Percentiles rank a stretch among this genome's conserved stretches.
These are phyloP conservation scores for Parascotia fuliginaria DNA, from an alignment of 2,888 invertebrate genomes.

Conservation along the genomic window DNA sequence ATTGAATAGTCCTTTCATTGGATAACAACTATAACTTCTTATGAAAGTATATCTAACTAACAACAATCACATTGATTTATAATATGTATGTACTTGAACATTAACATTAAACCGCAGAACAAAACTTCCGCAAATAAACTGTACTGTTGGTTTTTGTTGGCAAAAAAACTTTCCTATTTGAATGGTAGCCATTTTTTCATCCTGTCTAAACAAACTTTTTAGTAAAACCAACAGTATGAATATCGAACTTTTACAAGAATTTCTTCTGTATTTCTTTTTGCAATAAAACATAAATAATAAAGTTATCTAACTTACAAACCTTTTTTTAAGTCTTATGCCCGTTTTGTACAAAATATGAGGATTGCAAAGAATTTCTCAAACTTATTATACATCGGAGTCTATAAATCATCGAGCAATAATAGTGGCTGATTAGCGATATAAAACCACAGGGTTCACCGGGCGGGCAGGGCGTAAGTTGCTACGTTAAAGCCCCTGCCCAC, in stretches of 20 bases:
- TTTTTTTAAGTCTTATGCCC: conserved; percentile 8
- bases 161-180: conserved; percentile 19
- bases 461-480: conserved; percentile 19
- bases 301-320: conserved; percentile 4
- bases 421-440: conserved; percentile 37
- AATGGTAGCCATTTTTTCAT: conserved; percentile 11
- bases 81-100: too few species aligned
- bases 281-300: conserved; percentile 19
- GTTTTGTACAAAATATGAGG: conserved; percentile 1
- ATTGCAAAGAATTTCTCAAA: conserved; percentile 1
- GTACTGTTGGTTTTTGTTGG: conserved; percentile 20
- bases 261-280: neutral
- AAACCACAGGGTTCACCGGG: conserved; percentile 30
- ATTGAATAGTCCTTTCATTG: neutral
- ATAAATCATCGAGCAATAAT: conserved; percentile 40
- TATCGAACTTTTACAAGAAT: neutral
- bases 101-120: too few species aligned
- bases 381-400: conserved; percentile 14
- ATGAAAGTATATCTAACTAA: conserved; percentile 61
- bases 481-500: conserved; percentile 3
- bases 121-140: conserved; percentile 8
- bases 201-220: conserved; percentile 10
- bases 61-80: too few species aligned
- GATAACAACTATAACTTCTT: conserved; percentile 14
- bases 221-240: conserved; percentile 13